A percentile compares a stretch with the other conserved stretches of the same genome.
Conservation (phyloP, 1,140 invertebrate genomes). For the Stratiolaelaps scimitus region DNA sequence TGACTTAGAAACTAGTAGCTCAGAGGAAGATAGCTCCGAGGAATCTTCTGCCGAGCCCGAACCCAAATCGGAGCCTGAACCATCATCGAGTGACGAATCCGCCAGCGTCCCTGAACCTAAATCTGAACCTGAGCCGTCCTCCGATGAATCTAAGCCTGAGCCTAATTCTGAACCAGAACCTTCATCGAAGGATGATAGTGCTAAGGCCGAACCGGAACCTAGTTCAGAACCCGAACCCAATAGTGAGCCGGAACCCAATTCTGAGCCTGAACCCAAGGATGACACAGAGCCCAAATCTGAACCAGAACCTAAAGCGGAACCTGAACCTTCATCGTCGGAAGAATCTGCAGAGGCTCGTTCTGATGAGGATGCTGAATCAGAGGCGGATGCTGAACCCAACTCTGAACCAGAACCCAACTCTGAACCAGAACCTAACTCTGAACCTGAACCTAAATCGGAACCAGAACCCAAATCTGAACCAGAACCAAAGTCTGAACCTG, state of each 20-base stretch:
- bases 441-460: conserved; percentile 38
- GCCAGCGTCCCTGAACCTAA: background rate
- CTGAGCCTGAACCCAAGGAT: conserved; percentile 34
- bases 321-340: conserved; percentile 41
- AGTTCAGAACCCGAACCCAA: conserved; percentile 40
- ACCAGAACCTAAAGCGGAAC: conserved; percentile 41
- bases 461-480: conserved; percentile 36
- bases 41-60: conserved; percentile 20
- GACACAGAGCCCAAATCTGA: conserved; percentile 38
- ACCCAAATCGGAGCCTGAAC: conserved; percentile 27
- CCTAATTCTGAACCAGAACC: conserved; percentile 29
- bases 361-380: conserved; percentile 36
- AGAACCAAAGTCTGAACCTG: conserved; percentile 41
- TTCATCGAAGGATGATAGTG: conserved; percentile 38
- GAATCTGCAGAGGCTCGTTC: conserved; percentile 43
- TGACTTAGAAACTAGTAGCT: conserved; percentile 10
- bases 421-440: conserved; percentile 41
- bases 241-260: background rate
- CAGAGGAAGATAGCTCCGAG: conserved; percentile 28
- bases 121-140: conserved; percentile 17
- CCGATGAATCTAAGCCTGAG: conserved; percentile 34
- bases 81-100: background rate
- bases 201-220: conserved; percentile 42
- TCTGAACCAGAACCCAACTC: conserved; percentile 34
- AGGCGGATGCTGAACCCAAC: conserved; percentile 40